Conservation (phyloP, 2,797 vertebrate genomes). For the Etheostoma nigrum region DNA sequence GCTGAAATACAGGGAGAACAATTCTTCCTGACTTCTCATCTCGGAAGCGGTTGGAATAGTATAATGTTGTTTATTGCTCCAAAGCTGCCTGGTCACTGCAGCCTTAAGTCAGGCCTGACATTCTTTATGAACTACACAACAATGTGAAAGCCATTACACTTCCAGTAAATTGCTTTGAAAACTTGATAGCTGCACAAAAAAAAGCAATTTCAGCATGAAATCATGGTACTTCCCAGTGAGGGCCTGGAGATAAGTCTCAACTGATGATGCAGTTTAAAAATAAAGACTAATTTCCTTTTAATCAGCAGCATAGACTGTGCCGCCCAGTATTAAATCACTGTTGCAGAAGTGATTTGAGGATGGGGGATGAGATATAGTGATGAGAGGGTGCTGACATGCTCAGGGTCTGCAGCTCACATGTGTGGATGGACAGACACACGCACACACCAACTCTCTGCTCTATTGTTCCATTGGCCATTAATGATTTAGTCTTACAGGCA, state of each 20-base stretch:
- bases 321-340: conserved; percentile 62
- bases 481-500: conserved; percentile 84
- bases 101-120: conserved; percentile 48
- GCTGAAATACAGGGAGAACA: conserved; percentile 3
- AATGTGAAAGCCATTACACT: conserved; percentile 62
- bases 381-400: conserved; percentile 25
- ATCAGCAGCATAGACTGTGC: conserved; percentile 63
- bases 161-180: conserved; percentile 63
- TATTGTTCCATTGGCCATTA: conserved; percentile 75
- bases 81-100: conserved; percentile 40
- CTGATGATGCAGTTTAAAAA: conserved; percentile 73
- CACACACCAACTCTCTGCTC: conserved; percentile 45
- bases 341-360: conserved; percentile 71
- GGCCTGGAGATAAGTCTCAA: conserved; percentile 68
- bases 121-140: conserved; percentile 58
- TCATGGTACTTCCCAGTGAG: conserved; percentile 47
- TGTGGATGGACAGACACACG: conserved; percentile 20
- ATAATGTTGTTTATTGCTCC: conserved; percentile 47
- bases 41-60: conserved; percentile 4
- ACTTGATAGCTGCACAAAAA: conserved; percentile 41
- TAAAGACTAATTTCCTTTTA: conserved; percentile 75
- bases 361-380: conserved; percentile 28
- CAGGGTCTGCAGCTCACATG: conserved; percentile 52
- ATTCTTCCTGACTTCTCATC: conserved; percentile 23
- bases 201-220: conserved; percentile 63